Evolutionary conservation across 92 coral and sea anemone genomes (phyloP).

Genomic region (Porites lobata): DNA sequence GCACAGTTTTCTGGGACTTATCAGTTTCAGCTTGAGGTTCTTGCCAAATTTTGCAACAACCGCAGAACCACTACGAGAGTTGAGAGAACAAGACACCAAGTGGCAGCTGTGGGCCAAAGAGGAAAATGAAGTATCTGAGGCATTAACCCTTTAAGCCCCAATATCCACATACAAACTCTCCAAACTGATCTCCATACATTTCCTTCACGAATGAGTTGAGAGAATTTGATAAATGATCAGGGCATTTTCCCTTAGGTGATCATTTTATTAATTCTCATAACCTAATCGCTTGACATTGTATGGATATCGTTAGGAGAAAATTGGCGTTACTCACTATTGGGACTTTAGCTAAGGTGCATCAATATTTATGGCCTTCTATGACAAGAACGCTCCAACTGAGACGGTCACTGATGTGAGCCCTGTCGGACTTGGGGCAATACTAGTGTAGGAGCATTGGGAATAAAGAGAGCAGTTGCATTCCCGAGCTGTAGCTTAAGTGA

Average conservation of each 20-base stretch:
- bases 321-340: too few species aligned
- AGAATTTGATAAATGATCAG: too few species aligned
- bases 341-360: neutral
- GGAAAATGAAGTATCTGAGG: too few species aligned
- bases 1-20: too few species aligned
- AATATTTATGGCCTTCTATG: slow-evolving; percentile 39
- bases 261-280: too few species aligned
- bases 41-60: slow-evolving; percentile 23
- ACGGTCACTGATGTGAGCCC: slow-evolving; percentile 41
- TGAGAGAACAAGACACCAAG: neutral
- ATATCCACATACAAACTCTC: neutral
- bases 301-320: too few species aligned
- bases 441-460: neutral
- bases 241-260: too few species aligned
- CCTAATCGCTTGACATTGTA: too few species aligned
- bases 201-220: too few species aligned
- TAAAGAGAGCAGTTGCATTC: slow-evolving; percentile 7
- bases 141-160: neutral
- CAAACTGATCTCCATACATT: neutral
- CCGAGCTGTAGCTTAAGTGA: neutral
- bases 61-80: neutral
- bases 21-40: slow-evolving; percentile 17
- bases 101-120: neutral
- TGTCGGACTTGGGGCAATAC: neutral
- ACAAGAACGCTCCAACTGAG: slow-evolving; percentile 6